These are phyloP conservation scores for Remorina albescens DNA, from an alignment of 2,797 vertebrate species.

Conservation along the genomic window DNA sequence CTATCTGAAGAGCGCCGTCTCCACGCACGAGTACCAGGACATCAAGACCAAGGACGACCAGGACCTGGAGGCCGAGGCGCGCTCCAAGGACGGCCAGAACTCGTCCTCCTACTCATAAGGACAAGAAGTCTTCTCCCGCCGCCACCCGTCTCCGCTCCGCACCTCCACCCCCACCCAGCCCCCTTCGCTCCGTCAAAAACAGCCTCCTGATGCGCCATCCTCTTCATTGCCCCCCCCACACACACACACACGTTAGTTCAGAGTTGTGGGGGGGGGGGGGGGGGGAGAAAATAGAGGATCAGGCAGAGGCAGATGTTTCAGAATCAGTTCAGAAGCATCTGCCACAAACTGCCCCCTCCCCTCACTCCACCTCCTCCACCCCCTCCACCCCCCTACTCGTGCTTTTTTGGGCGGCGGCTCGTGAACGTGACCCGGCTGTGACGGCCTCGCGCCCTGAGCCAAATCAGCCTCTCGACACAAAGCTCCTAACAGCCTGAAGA, in stretches of 20 bases:
- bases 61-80: constrained; percentile 97
- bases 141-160: constrained; percentile 54
- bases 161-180: constrained; percentile 63
- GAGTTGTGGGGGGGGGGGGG: constrained; percentile 35
- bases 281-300: constrained; percentile 68
- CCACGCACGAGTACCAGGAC: constrained; percentile 98
- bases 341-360: no score
- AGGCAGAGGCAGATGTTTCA: constrained; percentile 67
- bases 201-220: constrained; percentile 70
- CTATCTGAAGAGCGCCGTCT: constrained; percentile 97
- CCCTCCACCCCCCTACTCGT: no score
- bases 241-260: no score
- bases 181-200: constrained; percentile 55
- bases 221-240: constrained; percentile 65
- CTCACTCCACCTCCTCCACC: constrained; percentile 58
- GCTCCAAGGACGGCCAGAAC: constrained; percentile 99
- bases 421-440: constrained; percentile 72
- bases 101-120: constrained; percentile 98
- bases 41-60: constrained; percentile 99
- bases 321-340: no score
- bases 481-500: constrained; percentile 79
- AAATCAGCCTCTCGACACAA: constrained; percentile 86
- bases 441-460: constrained; percentile 76
- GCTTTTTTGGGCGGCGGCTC: constrained; percentile 62
- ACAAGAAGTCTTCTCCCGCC: constrained; percentile 56